A percentile compares a stretch with the other conserved stretches of the same genome.
These are phyloP conservation scores for Sebastes oblongus DNA, from an alignment of 2,797 vertebrate genomes.

Conservation along the genomic window DNA sequence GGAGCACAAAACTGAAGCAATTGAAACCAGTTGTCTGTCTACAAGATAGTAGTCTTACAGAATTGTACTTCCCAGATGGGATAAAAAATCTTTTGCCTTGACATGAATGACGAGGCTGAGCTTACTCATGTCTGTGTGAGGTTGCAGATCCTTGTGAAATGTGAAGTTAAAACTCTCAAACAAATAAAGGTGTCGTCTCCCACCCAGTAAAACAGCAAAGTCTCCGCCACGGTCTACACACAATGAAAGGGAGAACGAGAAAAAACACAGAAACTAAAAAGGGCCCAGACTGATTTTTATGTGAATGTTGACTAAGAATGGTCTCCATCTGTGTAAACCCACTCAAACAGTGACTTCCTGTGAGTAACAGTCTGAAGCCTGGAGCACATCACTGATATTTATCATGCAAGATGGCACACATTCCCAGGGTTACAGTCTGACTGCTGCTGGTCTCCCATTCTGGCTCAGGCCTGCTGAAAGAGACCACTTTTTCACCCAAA, in stretches of 20 bases:
- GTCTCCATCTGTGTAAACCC: slow-evolving; percentile 88
- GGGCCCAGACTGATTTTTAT: slow-evolving; percentile 80
- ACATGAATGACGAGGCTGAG: not conserved
- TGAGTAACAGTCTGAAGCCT: slow-evolving; percentile 78
- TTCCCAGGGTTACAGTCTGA: slow-evolving; percentile 45
- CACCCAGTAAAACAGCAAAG: slow-evolving; percentile 43
- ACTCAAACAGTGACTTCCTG: slow-evolving; percentile 85
- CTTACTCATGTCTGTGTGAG: slow-evolving; percentile 33
- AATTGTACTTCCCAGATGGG: not conserved
- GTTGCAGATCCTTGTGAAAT: slow-evolving; percentile 54
- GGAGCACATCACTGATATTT: slow-evolving; percentile 70
- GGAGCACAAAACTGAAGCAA: not conserved
- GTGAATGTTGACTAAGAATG: slow-evolving; percentile 87
- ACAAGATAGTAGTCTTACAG: not conserved
- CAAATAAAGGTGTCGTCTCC: slow-evolving; percentile 46
- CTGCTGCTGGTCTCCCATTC: slow-evolving; percentile 13
- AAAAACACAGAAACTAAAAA: slow-evolving; percentile 49
- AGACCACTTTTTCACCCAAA: not conserved
- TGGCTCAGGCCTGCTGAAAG: slow-evolving; percentile 2
- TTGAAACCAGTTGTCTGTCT: not conserved
- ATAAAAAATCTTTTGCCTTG: not conserved
- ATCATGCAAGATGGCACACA: slow-evolving; percentile 71
- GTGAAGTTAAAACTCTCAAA: slow-evolving; percentile 35
- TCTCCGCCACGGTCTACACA: slow-evolving; percentile 69
- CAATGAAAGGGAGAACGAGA: slow-evolving; percentile 59